Percentiles rank a stretch among this genome's conserved stretches.
Evolutionary conservation across 2,113 vertebrate species (phyloP).

Genomic region (Capreolus pygargus): DNA sequence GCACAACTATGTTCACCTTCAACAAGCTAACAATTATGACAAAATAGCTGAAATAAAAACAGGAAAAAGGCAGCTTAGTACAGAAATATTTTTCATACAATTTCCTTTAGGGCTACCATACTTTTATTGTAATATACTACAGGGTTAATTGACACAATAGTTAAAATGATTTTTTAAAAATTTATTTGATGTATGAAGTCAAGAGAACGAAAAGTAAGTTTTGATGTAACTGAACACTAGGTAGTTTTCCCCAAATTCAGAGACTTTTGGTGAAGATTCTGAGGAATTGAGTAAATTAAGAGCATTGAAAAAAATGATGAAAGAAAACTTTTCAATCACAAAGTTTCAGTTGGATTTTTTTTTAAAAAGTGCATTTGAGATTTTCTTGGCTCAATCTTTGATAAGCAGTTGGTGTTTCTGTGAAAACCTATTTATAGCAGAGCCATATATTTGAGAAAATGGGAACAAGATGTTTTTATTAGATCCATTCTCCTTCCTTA

Average conservation of each 20-base stretch:
- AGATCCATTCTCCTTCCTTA: not conserved
- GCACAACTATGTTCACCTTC: not conserved
- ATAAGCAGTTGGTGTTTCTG: constrained; percentile 52
- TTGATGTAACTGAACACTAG: not conserved
- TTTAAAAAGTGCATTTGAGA: constrained; percentile 24
- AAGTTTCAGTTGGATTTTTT: constrained; percentile 19
- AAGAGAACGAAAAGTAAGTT: constrained; percentile 1
- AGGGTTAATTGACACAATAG: not conserved
- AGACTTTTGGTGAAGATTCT: not conserved
- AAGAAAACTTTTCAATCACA: constrained; percentile 48
- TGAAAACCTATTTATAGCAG: constrained; percentile 36
- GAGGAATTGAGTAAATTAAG: constrained; percentile 44
- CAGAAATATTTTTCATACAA: not conserved
- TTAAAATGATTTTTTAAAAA: not conserved
- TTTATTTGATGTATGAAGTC: not conserved
- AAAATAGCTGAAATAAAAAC: not conserved
- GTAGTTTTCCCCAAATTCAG: not conserved
- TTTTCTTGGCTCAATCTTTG: constrained; percentile 48
- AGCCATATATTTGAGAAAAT: constrained; percentile 27
- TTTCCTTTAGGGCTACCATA: not conserved
- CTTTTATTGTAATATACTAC: not conserved
- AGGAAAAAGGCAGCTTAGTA: not conserved
- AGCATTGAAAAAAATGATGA: constrained; percentile 38
- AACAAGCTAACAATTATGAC: not conserved
- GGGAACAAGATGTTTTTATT: constrained; percentile 4